Evolutionary conservation across 2,888 invertebrate species (phyloP).

Genomic region (Tinea trinotella): DNA sequence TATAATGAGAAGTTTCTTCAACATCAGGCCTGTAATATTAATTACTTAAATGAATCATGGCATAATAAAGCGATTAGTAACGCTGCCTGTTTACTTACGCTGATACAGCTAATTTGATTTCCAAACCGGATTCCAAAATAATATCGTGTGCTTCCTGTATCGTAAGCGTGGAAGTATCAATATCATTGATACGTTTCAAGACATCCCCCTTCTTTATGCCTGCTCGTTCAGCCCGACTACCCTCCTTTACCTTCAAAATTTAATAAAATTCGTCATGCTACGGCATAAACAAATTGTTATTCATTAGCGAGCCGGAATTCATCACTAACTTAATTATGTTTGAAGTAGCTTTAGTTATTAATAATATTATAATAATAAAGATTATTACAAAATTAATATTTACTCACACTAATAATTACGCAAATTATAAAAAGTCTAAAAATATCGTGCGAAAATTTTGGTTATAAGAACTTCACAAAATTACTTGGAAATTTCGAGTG

Average conservation of each 20-base stretch:
- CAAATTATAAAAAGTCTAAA: too few relatives aligned
- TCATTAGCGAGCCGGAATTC: constrained; percentile 13
- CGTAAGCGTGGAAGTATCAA: constrained; percentile 31
- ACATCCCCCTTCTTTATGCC: constrained; percentile 34
- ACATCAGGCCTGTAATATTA: constrained; percentile 30
- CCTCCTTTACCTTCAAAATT: constrained; percentile 30
- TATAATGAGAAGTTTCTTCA: constrained; percentile 30
- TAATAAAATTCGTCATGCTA: constrained; percentile 6
- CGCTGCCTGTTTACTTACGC: constrained; percentile 35
- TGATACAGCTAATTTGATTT: constrained; percentile 31
- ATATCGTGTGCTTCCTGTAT: constrained; percentile 36
- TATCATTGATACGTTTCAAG: constrained; percentile 31
- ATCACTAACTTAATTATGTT: constrained; percentile 3
- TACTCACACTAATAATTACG: too few relatives aligned
- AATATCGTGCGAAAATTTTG: not conserved
- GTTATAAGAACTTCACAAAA: not conserved
- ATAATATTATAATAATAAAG: not conserved
- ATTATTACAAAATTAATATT: constrained; percentile 1
- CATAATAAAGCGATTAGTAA: not conserved
- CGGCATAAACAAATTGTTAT: constrained; percentile 15
- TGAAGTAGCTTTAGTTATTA: constrained; percentile 8
- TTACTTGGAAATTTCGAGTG: constrained; percentile 2
- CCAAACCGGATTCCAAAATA: constrained; percentile 33
- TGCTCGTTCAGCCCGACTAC: constrained; percentile 33
- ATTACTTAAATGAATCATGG: not conserved